Base-by-base conservation (phyloP, 2,113 vertebrate species). In the Glaucidium brasilianum region DNA sequence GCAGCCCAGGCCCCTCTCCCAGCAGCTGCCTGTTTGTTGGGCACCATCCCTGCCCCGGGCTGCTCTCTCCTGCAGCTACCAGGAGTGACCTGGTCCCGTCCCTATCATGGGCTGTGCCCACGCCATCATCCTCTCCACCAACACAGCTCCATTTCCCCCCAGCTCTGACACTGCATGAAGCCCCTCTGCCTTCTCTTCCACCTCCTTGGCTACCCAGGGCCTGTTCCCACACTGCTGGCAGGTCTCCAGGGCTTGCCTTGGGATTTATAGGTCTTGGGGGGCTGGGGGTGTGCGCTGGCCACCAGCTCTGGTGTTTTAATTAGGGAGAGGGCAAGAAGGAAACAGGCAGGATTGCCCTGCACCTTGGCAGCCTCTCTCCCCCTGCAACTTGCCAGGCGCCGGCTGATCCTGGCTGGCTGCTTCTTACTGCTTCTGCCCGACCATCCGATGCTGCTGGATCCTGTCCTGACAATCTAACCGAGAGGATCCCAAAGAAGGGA, bases 11-110 rank as follows among this genome's bases (percentile, higher is more conserved):
- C 69, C 74, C 69, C 79, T 84, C 82, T 85, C 41, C 37, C 23
- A 7, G 72, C 88, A 88, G 92, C 84, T 95, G 77, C 76, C 79
- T 82, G 62, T 94, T 76, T 91, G 88, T 71, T 5, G 15, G 71
- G 64, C 11, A 22, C 37, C 60, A 37, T 87, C 64, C 83, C 71
- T 80, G 66, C 20, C 45, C 73, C 0, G 3, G 80, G 77, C 45
- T 90, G 75, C 55, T 78, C 63, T 78, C 25, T 71, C 43, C 75
- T 88, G 81, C 94, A 91, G 82, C 78, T 94, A n/a, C 62, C 14
- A 66, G 82, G 43, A 91, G 60, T 64, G 77, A 76, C 63, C 45
- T 53, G 77, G 27, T 79, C 66, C 71, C 30, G 4, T 67, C 35
- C 73, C 72, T n/a, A 59, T 26, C 10, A 4, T 7, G 27, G 43